Evolutionary conservation across 2,888 invertebrate genomes (phyloP).

Genomic region (Andrena minutula): DNA sequence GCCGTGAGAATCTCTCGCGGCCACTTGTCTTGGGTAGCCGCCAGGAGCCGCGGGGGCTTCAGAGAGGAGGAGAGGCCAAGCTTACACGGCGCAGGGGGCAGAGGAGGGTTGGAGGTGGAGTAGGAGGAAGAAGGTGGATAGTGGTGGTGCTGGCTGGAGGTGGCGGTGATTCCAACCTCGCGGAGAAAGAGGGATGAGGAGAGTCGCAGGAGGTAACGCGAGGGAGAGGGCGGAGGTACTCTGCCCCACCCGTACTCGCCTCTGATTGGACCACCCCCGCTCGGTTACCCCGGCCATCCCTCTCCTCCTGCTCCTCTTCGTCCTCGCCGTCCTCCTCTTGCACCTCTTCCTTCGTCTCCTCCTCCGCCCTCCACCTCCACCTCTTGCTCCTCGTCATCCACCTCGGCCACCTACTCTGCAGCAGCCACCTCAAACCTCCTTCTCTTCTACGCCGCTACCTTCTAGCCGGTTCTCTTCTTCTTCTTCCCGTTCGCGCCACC

Average conservation of each 20-base stretch:
- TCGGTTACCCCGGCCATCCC: constrained; percentile 77
- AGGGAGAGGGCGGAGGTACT: constrained; percentile 79
- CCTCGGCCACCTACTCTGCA: constrained; percentile 56
- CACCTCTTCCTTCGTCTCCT: constrained; percentile 40
- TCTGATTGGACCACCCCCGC: constrained; percentile 84
- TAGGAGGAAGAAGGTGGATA: constrained; percentile 70
- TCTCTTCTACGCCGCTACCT: constrained; percentile 72
- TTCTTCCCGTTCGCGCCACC: constrained; percentile 71
- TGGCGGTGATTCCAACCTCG: constrained; percentile 75
- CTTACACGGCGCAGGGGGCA: constrained; percentile 61
- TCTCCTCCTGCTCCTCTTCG: constrained; percentile 65
- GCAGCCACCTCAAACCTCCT: constrained; percentile 68
- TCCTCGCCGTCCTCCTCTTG: constrained; percentile 50
- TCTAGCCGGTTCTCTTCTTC: constrained; percentile 67
- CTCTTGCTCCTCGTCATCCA: constrained; percentile 52
- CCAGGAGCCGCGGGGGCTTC: constrained; percentile 79
- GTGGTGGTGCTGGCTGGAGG: constrained; percentile 74
- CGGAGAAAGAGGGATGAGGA: constrained; percentile 73
- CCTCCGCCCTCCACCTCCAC: constrained; percentile 63
- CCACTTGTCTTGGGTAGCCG: constrained; percentile 83
- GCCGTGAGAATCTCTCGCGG: constrained; percentile 83
- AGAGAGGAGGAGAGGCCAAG: constrained; percentile 70
- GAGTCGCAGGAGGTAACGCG: constrained; percentile 75
- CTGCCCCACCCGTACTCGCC: constrained; percentile 81
- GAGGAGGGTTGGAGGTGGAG: constrained; percentile 51